These are phyloP conservation scores for Harmothoe impar DNA, from an alignment of 2,888 invertebrate genomes.

Conservation along the genomic window DNA sequence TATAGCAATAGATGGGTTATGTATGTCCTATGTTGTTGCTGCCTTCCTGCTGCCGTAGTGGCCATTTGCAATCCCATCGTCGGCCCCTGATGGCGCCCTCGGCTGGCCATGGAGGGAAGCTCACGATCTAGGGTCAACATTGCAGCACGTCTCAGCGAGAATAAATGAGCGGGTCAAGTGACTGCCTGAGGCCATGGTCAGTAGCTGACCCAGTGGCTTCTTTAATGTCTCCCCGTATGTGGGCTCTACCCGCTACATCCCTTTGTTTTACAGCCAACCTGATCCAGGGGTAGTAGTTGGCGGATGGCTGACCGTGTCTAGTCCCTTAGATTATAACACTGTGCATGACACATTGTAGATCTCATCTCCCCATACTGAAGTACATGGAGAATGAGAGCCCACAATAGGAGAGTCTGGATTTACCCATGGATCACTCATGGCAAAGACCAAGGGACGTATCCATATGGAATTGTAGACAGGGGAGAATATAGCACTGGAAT, in stretches of 20 bases:
- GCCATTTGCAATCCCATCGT: background rate
- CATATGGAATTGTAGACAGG: no score
- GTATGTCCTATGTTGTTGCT: no score
- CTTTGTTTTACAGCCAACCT: background rate
- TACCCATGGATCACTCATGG: no score
- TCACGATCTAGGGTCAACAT: background rate
- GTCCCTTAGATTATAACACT: background rate
- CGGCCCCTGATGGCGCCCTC: background rate
- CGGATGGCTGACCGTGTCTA: background rate
- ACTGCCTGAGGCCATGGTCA: background rate
- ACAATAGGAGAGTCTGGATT: no score
- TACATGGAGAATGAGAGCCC: no score
- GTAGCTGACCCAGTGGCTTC: background rate
- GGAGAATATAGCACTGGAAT: no score
- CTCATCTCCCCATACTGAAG: background rate
- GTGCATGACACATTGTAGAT: background rate
- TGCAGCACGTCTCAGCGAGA: background rate
- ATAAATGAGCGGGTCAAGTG: background rate
- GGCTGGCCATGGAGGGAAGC: background rate
- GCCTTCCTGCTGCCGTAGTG: background rate
- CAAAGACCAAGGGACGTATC: no score
- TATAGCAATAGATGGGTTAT: no score
- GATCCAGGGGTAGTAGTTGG: background rate
- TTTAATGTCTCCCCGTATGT: background rate
- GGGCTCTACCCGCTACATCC: background rate